Evolutionary conservation across 2,888 invertebrate genomes (phyloP).

Genomic region (Oxystoma pomonae): DNA sequence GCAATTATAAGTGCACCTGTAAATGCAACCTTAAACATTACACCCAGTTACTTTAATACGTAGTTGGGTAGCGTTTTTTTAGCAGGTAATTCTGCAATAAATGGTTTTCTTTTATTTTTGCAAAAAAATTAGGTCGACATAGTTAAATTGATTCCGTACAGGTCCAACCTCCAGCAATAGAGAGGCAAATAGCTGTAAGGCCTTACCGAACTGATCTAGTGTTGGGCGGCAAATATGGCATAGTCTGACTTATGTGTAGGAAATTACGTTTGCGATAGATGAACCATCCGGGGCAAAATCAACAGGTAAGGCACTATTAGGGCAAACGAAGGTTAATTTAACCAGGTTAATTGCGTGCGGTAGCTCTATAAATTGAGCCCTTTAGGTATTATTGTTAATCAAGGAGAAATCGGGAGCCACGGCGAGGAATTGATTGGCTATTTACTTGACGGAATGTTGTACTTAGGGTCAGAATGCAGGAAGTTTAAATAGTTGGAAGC

Average conservation of each 20-base stretch:
- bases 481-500: too few relatives aligned
- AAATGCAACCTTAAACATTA: too few relatives aligned
- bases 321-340: constrained; percentile 16
- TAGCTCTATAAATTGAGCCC: constrained; percentile 14
- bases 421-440: background rate
- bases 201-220: background rate
- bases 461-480: too few relatives aligned
- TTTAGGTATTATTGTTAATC: constrained; percentile 19
- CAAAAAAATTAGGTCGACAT: too few relatives aligned
- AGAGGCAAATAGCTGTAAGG: too few relatives aligned
- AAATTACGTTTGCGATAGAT: background rate
- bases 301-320: constrained; percentile 19
- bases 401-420: constrained; percentile 7
- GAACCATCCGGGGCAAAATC: constrained; percentile 13
- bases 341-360: constrained; percentile 14
- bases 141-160: too few relatives aligned
- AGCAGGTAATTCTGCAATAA: too few relatives aligned
- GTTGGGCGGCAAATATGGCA: background rate
- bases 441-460: background rate
- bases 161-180: too few relatives aligned
- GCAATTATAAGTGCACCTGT: too few relatives aligned
- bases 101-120: too few relatives aligned
- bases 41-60: too few relatives aligned
- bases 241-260: background rate
- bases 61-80: too few relatives aligned